A percentile compares a stretch with the other conserved stretches of the same genome.
phyloP scores from a whole-genome alignment of 2,113 vertebrate species.

The Boleophthalmus pectinirostris region DNA sequence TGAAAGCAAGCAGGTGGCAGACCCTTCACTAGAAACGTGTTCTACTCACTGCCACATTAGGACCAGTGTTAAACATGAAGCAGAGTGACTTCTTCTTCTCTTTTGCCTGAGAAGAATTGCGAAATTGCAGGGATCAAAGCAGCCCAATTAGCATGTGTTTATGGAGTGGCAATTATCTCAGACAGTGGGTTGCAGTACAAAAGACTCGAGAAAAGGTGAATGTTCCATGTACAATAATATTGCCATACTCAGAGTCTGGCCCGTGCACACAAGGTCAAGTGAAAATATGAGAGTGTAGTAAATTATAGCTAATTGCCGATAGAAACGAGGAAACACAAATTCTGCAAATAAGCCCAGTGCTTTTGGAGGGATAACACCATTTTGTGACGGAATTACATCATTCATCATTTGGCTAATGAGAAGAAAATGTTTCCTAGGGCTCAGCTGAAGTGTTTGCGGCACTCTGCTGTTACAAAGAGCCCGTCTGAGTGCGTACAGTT shows the following conservation, averaged over 20 bases:
- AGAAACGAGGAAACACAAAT: conserved; percentile 29
- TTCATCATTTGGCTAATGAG: conserved; percentile 55
- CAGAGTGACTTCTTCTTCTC: too few relatives aligned
- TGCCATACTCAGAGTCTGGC: conserved; percentile 30
- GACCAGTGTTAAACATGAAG: conserved; percentile 65
- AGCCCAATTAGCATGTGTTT: conserved; percentile 75
- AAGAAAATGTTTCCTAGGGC: conserved; percentile 33
- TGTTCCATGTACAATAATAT: conserved; percentile 45
- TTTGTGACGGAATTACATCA: conserved; percentile 55
- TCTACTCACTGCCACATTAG: conserved; percentile 59
- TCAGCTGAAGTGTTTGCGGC: conserved; percentile 32
- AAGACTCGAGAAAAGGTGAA: conserved; percentile 51
- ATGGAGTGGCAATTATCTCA: conserved; percentile 74
- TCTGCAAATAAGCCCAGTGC: conserved; percentile 24
- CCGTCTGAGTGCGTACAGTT: neutral
- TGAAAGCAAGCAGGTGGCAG: too few relatives aligned
- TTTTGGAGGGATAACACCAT: conserved; percentile 38
- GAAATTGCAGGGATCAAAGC: conserved; percentile 74
- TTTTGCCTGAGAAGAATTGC: conserved; percentile 59
- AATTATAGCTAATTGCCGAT: conserved; percentile 56
- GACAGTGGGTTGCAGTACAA: conserved; percentile 62
- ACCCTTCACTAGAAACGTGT: neutral
- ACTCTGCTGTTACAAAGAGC: neutral
- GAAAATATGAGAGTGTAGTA: conserved; percentile 43
- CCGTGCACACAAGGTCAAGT: conserved; percentile 43